These are phyloP conservation scores for Macropis europaea DNA, from an alignment of 2,888 invertebrate genomes.

Conservation along the genomic window DNA sequence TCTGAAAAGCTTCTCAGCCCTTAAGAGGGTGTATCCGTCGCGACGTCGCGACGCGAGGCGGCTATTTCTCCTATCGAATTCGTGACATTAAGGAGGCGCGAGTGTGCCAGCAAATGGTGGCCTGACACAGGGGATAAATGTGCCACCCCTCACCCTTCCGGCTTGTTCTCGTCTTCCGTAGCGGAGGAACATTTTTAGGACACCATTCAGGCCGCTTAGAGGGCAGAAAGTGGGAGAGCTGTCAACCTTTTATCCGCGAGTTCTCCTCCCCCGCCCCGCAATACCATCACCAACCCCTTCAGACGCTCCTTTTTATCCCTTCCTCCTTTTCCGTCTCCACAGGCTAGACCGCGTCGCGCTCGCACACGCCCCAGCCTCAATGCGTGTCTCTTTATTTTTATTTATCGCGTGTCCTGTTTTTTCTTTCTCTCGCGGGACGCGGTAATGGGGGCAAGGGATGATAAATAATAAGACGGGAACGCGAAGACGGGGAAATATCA, in stretches of 20 bases:
- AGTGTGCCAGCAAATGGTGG: slow-evolving; percentile 53
- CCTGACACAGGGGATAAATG: slow-evolving; percentile 50
- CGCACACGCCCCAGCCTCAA: slow-evolving; percentile 1
- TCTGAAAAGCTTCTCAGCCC: background rate
- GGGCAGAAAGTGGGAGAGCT: slow-evolving; percentile 59
- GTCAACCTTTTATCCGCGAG: slow-evolving; percentile 57
- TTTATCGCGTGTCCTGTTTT: slow-evolving; percentile 47
- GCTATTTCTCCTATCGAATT: slow-evolving; percentile 9
- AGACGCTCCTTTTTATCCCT: background rate
- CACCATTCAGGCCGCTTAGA: slow-evolving; percentile 57
- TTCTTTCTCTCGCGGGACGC: background rate
- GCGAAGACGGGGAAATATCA: slow-evolving; percentile 42
- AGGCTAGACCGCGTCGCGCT: background rate
- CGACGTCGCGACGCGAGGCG: slow-evolving; percentile 14
- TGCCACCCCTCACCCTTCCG: slow-evolving; percentile 9
- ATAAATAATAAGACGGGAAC: slow-evolving; percentile 70
- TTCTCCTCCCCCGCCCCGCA: background rate
- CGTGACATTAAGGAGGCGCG: slow-evolving; percentile 63
- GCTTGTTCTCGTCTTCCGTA: slow-evolving; percentile 31
- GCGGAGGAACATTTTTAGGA: slow-evolving; percentile 63
- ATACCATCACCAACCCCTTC: background rate
- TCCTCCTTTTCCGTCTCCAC: slow-evolving; percentile 1
- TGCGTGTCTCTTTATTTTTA: slow-evolving; percentile 44
- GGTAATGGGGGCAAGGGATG: slow-evolving; percentile 47
- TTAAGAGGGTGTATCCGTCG: slow-evolving; percentile 2